Conservation (phyloP, 2,888 invertebrate species). For the Diarsia rubi region DNA sequence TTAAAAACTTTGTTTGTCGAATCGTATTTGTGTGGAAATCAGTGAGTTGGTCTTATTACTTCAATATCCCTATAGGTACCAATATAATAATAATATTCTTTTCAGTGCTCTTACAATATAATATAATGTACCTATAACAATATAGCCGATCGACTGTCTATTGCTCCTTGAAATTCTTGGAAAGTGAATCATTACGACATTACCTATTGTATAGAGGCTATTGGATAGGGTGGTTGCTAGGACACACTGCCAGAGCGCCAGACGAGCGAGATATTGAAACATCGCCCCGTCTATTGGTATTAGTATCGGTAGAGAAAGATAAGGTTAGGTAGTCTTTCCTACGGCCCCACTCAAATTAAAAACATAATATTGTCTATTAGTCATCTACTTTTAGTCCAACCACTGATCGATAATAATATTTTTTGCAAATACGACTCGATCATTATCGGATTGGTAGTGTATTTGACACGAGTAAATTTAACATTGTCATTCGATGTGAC, state of each 20-base stretch:
- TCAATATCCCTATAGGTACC: not conserved
- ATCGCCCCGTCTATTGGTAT: not conserved
- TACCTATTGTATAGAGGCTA: constrained; percentile 31
- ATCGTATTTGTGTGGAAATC: not conserved
- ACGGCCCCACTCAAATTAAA: not conserved
- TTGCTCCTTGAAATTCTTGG: constrained; percentile 39
- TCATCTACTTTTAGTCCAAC: not conserved
- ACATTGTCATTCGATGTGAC: not conserved
- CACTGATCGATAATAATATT: not conserved
- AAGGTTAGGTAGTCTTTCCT: not conserved
- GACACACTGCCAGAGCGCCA: constrained; percentile 23
- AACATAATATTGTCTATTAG: not conserved
- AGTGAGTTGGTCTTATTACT: not conserved
- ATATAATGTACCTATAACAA: constrained; percentile 8
- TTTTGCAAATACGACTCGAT: not conserved
- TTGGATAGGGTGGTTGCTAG: constrained; percentile 43
- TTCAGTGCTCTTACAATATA: not conserved
- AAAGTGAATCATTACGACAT: constrained; percentile 31
- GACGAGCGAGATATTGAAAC: constrained; percentile 18
- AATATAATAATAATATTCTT: not conserved
- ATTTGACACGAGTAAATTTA: not conserved
- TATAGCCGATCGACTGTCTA: not conserved
- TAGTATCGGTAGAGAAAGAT: not conserved
- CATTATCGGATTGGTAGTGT: not conserved
- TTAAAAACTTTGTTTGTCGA: not conserved